Conservation (phyloP, 2,888 invertebrate genomes). For the Bellardia pandia region DNA sequence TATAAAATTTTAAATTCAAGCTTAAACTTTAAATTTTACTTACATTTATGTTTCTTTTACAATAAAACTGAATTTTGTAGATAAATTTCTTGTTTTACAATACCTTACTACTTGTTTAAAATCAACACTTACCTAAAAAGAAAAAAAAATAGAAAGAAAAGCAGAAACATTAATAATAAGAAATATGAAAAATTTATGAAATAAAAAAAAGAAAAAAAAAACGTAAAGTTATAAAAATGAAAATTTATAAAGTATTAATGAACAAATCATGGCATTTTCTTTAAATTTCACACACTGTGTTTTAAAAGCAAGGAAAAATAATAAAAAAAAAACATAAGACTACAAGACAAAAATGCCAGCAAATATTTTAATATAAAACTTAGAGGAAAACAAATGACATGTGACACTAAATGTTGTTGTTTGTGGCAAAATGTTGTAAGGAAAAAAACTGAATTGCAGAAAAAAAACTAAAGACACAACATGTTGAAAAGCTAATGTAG, state of each 20-base stretch:
- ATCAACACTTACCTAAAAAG: slow-evolving; percentile 62
- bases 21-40: slow-evolving; percentile 9
- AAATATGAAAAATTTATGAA: slow-evolving; percentile 28
- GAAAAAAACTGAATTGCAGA: background rate
- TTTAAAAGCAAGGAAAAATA: slow-evolving; percentile 1
- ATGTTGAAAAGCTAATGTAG: slow-evolving; percentile 37
- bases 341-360: background rate
- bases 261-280: background rate
- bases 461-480: background rate
- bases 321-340: no score
- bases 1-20: no score
- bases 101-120: background rate
- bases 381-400: slow-evolving; percentile 55
- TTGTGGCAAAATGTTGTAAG: slow-evolving; percentile 22
- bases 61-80: background rate
- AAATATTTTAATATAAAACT: slow-evolving; percentile 45
- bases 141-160: slow-evolving; percentile 35
- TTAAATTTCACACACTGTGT: background rate
- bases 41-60: background rate
- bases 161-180: slow-evolving; percentile 1
- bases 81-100: slow-evolving; percentile 3
- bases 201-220: background rate
- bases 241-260: slow-evolving; percentile 28
- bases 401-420: slow-evolving; percentile 51
- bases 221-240: slow-evolving; percentile 4